Evolutionary conservation across 1,140 invertebrate species (phyloP).

Genomic region (Drosophila watanabei): DNA sequence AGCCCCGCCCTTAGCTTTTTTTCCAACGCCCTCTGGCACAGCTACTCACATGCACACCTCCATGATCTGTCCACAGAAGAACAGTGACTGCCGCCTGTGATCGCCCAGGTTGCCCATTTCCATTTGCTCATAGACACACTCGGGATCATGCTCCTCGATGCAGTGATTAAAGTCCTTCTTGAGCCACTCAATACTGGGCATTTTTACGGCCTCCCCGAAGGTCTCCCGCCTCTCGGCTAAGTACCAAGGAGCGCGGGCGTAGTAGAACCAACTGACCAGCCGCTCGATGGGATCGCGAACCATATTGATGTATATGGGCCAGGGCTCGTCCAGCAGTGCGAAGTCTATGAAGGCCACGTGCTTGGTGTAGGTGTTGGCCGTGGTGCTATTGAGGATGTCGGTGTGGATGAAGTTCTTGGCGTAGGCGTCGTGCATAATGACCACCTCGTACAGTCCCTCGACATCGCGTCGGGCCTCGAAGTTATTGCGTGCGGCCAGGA

Average conservation of each 20-base stretch:
- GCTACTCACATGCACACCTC: conserved; percentile 92
- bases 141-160: conserved; percentile 92
- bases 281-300: conserved; percentile 95
- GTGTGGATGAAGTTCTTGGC: conserved; percentile 88
- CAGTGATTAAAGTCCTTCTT: conserved; percentile 96
- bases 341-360: conserved; percentile 94
- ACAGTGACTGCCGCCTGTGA: conserved; percentile 92
- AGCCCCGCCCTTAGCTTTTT: not conserved
- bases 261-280: conserved; percentile 96
- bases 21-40: not conserved
- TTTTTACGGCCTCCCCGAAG: conserved; percentile 92
- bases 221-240: conserved; percentile 93
- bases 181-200: conserved; percentile 93
- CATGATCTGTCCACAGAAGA: conserved; percentile 94
- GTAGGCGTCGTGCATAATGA: conserved; percentile 88
- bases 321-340: conserved; percentile 89
- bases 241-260: conserved; percentile 93
- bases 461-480: conserved; percentile 93
- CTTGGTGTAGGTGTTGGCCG: conserved; percentile 90
- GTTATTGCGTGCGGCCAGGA: conserved; percentile 90
- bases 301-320: conserved; percentile 95
- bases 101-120: conserved; percentile 93
- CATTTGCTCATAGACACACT: conserved; percentile 93
- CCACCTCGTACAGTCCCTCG: conserved; percentile 91
- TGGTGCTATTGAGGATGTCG: conserved; percentile 86